Conservation (phyloP, 2,113 vertebrate genomes). For the Psettodes erumei region DNA sequence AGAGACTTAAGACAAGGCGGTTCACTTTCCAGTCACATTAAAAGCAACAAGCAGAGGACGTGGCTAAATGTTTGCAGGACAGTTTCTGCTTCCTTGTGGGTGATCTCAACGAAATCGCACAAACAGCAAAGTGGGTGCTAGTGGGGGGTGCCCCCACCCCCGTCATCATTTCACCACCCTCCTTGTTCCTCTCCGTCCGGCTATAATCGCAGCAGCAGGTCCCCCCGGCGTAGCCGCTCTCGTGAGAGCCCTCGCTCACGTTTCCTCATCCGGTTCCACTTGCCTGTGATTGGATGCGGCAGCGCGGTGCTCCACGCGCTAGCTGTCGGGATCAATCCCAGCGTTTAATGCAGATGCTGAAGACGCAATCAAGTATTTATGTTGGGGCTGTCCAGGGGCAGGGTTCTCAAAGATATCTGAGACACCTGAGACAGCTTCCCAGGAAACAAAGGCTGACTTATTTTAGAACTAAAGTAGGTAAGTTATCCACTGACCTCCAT, state of each 20-base stretch:
- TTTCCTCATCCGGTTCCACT: constrained; percentile 58
- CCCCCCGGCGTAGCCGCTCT: constrained; percentile 29
- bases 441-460: no score
- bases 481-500: no score
- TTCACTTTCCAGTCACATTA: no score
- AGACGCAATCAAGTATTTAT: no score
- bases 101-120: not conserved
- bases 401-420: no score
- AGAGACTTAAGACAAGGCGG: not conserved
- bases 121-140: not conserved
- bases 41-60: not conserved
- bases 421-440: no score
- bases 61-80: not conserved
- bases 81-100: not conserved
- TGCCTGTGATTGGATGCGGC: constrained; percentile 47
- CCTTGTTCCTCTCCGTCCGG: not conserved
- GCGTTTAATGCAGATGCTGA: no score
- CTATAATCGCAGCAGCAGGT: constrained; percentile 41
- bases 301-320: constrained; percentile 12
- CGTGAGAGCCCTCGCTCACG: constrained; percentile 40
- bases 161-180: constrained; percentile 2
- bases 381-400: no score
- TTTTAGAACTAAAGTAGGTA: no score
- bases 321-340: constrained; percentile 54
- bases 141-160: no score